Conservation (phyloP, 2,888 invertebrate genomes). For the Diachrysia chrysitis region DNA sequence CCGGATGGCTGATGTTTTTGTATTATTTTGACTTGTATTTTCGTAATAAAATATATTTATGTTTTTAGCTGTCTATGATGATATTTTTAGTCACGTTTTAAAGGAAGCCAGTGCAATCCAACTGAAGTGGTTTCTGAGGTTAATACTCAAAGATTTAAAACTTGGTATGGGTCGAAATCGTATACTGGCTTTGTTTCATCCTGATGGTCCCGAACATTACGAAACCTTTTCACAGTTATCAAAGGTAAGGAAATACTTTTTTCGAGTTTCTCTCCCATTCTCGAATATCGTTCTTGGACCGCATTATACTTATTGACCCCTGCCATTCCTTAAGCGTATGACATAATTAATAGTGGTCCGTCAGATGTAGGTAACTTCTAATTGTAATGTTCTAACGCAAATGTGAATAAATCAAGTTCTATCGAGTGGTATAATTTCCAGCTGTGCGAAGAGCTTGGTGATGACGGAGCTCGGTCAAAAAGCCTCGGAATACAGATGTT, state of each 20-base stretch:
- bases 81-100: slow-evolving; percentile 91
- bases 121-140: slow-evolving; percentile 96
- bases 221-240: slow-evolving; percentile 91
- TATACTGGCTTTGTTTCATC: slow-evolving; percentile 93
- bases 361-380: no score
- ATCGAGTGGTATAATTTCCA: no score
- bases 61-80: slow-evolving; percentile 76
- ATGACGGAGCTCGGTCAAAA: slow-evolving; percentile 90
- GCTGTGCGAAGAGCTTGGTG: slow-evolving; percentile 91
- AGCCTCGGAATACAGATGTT: slow-evolving; percentile 93
- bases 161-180: slow-evolving; percentile 92
- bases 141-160: slow-evolving; percentile 95
- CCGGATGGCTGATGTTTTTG: no score
- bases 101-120: slow-evolving; percentile 92
- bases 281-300: no score
- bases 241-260: slow-evolving; percentile 84
- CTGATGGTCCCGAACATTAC: slow-evolving; percentile 93
- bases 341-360: no score
- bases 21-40: no score
- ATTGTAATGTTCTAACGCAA: no score
- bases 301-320: no score
- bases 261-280: no score
- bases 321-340: no score
- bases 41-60: slow-evolving; percentile 8
- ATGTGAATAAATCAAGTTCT: no score